Base-by-base conservation (phyloP, 2,113 vertebrate genomes). In the Paralichthys olivaceus region DNA sequence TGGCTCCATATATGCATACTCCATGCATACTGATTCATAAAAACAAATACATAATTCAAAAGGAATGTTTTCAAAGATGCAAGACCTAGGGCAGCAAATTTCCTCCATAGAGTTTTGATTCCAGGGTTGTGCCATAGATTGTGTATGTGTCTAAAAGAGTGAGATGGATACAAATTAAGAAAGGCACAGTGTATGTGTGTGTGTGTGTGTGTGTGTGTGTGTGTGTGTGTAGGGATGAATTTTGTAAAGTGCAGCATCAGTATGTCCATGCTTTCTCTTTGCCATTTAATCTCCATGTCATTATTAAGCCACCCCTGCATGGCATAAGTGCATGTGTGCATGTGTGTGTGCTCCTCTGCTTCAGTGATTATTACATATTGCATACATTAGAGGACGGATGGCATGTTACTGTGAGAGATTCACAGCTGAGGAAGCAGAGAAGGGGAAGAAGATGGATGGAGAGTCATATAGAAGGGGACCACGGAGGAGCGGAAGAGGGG, bases 251-350 rank as follows among this genome's bases (percentile, higher is more conserved):
- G 78, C 74, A 57, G 70, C 26, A 57, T 69, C 63, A 55, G 45
- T 69, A 26, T 22, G 28, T 64, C 49, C 54, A 25, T 15, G 43
- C 43, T 13, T 81, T 69, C 55, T 32, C 72, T 55, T 54, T 62
- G 60, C 84, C 72, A 68, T 86, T 86, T 77, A 81, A 79, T 83
- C 79, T 86, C 69, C 77, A 78, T 81, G 68, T 72, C 72, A 79
- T 88, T 85, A 89, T 75, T 0, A 15, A 74, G 55, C 53, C 49
- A 45, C n/a, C 37, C 40, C 58, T 62, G 71, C 51, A 2, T 20
- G 23, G 45, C 60, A 17, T 28, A 23, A 28, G 65, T 45, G 23
- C 20, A n/a, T 49, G 15, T 66, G n/a, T 40, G 55, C 19, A 45
- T 40, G 0, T 40, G 7, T 67, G 26, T 62, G 34, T 49, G 57